Conservation (phyloP, 2,113 vertebrate species). For the Oxygymnocypris stewartii region DNA sequence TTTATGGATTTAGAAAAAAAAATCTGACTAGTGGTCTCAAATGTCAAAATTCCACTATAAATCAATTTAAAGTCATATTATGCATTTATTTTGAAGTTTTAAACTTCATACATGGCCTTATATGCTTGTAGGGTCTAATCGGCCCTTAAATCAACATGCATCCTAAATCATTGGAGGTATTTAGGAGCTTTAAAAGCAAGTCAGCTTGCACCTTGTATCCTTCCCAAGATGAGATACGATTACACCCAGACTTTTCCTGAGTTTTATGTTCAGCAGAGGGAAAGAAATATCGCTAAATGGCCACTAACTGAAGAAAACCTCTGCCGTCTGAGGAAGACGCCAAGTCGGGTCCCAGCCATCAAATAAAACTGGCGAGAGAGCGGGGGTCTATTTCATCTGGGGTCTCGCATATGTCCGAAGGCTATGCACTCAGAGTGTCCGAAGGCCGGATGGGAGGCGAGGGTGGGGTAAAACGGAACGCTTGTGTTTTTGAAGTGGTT, state of each 20-base stretch:
- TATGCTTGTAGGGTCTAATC: not conserved
- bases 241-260: conserved; percentile 81
- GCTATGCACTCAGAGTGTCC: conserved; percentile 65
- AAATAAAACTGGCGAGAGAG: conserved; percentile 75
- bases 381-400: conserved; percentile 72
- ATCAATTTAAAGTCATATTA: not conserved
- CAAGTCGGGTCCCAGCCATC: conserved; percentile 73
- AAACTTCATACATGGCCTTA: not conserved
- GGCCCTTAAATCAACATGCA: conserved; percentile 31
- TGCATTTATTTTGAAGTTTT: not conserved
- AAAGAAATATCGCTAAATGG: conserved; percentile 86
- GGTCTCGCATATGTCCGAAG: conserved; percentile 70
- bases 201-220: conserved; percentile 72
- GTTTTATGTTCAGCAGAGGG: conserved; percentile 90
- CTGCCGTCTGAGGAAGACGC: conserved; percentile 68
- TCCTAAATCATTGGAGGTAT: conserved; percentile 30
- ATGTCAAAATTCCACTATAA: not conserved
- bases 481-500: conserved; percentile 76
- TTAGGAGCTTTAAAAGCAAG: conserved; percentile 31
- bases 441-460: not conserved
- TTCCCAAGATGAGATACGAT: conserved; percentile 79
- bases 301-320: conserved; percentile 73
- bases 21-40: not conserved
- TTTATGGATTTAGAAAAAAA: not conserved
- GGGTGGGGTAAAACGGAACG: conserved; percentile 72